Evolutionary conservation across 2,113 vertebrate species (phyloP), one percentile per base, ranked within the genome.

Genomic region (Zosterops hypoxanthus): DNA sequence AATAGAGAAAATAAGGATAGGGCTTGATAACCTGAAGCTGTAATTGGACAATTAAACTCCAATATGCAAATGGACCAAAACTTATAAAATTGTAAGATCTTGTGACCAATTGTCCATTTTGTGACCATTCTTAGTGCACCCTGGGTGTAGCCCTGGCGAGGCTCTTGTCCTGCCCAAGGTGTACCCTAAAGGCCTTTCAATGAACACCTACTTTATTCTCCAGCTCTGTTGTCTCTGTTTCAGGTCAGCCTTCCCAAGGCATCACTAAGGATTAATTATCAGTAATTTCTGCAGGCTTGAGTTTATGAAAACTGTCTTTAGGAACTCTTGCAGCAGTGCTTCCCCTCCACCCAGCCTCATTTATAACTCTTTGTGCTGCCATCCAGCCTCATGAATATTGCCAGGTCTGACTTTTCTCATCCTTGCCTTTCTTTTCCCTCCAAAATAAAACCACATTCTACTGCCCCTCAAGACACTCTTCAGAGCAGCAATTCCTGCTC

Each of bases 231-330:
- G 13, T 23, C 21, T 56, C 17, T 23, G 56, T 57, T 57, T 9
- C 56, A 57, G 33, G 14, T 24, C 33, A 34, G 33, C 56, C 56
- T 57, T 57, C 33, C 56, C 14, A 57, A 34, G 33, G 56, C 22
- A 57, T 23, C 56, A 24, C 6, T 57, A 57, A 57, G 75, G 73
- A 83, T 96, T 78, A 95, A 91, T 96, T 95, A 95, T 50, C 57
- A 53, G 29, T 41, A 18, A 42, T 61, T 59, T 53, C 20, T 19
- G 3, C 42, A 81, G n/a, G 64, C 15, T 33, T 7, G 5, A 50
- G 22, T 69, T 78, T 64, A 83, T 68, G 65, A 55, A 60, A 82
- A 29, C 5, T 69, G 23, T 19, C 44, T 60, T 47, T 18, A 64
- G 69, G 66, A 56, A 6, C 3, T 12, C 14, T 34, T 50, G 49